These are phyloP conservation scores for Oxytorus armatus DNA, from an alignment of 2,888 invertebrate species.

Conservation along the genomic window DNA sequence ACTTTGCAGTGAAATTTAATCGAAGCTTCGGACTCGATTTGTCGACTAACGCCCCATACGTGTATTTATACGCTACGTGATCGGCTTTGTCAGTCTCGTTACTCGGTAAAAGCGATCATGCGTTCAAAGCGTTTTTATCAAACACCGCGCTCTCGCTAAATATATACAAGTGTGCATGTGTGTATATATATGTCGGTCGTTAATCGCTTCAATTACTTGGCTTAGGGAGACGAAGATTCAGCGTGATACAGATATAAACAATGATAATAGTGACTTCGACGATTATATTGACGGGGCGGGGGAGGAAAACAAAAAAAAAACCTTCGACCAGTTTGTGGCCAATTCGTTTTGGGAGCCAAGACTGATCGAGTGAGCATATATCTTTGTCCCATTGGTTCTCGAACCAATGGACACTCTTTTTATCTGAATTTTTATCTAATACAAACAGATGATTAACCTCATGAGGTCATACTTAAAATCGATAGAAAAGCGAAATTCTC, in stretches of 20 bases:
- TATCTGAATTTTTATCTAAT: background rate
- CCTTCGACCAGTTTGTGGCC: background rate
- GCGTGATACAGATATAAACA: conserved; percentile 15
- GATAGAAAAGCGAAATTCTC: background rate
- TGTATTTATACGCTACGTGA: conserved; percentile 1
- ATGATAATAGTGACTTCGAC: background rate
- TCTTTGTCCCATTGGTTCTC: background rate
- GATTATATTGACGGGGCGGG: background rate
- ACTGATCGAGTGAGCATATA: background rate
- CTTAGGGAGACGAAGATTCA: conserved; percentile 5
- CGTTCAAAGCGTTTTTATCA: conserved; percentile 33
- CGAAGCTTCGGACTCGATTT: too few relatives aligned
- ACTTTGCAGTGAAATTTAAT: too few relatives aligned
- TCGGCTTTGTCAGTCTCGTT: conserved; percentile 28
- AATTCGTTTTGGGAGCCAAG: background rate
- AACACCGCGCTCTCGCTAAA: conserved; percentile 27
- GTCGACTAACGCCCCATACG: background rate
- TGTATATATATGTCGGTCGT: conserved; percentile 4
- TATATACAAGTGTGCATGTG: conserved; percentile 16
- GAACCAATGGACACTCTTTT: background rate
- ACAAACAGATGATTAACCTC: background rate
- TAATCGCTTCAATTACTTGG: conserved; percentile 51
- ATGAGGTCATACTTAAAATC: background rate
- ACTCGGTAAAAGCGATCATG: conserved; percentile 51
- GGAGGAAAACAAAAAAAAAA: conserved; percentile 14